Evolutionary conservation across 2,113 vertebrate species (phyloP).

Genomic region (Paradisaea rubra): DNA sequence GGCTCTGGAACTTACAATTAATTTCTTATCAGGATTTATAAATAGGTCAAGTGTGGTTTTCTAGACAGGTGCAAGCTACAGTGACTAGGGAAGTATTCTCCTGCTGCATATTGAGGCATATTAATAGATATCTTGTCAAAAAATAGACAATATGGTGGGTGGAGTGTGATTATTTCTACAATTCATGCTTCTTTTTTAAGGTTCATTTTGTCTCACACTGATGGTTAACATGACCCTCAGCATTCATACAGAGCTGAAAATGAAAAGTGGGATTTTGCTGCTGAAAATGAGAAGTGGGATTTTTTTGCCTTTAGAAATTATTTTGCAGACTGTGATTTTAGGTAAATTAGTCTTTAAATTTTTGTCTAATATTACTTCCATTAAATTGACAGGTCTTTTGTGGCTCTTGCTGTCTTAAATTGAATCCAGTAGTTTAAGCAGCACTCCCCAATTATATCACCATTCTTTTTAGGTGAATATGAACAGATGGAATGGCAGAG

Average conservation of each 20-base stretch:
- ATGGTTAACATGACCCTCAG: background rate
- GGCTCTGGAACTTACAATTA: background rate
- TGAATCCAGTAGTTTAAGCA: constrained; percentile 27
- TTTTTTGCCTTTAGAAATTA: background rate
- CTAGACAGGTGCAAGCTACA: background rate
- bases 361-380: background rate
- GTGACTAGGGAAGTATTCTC: background rate
- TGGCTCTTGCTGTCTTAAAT: constrained; percentile 29
- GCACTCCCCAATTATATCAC: constrained; percentile 17
- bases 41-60: background rate
- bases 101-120: background rate
- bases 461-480: constrained; percentile 30
- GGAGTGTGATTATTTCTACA: background rate
- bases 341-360: background rate
- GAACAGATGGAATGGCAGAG: constrained; percentile 63
- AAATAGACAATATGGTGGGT: background rate
- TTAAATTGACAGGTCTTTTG: constrained; percentile 3
- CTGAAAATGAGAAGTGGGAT: background rate
- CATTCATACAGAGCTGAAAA: background rate
- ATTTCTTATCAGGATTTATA: background rate
- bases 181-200: background rate
- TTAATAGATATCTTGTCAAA: background rate
- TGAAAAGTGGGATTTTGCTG: background rate
- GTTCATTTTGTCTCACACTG: background rate
- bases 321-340: background rate